Evolutionary conservation across 2,113 vertebrate genomes (phyloP), one percentile per base, ranked within the genome.

Genomic region (Ibidorhyncha struthersii): DNA sequence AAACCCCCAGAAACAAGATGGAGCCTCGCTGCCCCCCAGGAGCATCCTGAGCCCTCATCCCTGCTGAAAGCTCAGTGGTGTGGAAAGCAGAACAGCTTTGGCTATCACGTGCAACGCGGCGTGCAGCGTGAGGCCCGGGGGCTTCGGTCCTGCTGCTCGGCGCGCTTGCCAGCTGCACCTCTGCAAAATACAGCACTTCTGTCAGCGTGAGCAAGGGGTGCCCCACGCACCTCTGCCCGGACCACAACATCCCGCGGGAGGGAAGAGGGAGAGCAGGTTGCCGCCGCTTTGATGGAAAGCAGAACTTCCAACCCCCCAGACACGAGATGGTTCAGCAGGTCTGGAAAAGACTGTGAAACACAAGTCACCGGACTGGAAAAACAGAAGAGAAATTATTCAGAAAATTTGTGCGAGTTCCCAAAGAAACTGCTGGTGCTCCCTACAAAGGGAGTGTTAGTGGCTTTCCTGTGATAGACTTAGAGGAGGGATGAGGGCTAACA

Each of bases 191-290:
- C 90, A 91, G 93, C 22, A 34, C 72, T 77, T 91, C 47, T 58
- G 16, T 82, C 85, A 66, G 90, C 53, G 41, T 12, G 27, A 96
- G 86, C 49, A 36, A 86, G 53, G 61, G 65, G 21, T 36, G 41
- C 32, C n/a, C 43, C 17, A 1, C 4, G 1, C 15, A 9, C 22
- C 36, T 38, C 70, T 65, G 71, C 76, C 62, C 0, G 0, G 21
- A 61, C 6, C 26, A 38, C 36, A 74, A 23, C 9, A 5, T 61
- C 32, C 53, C 1, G 0, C 0, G 1, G 65, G 74, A 93, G 34
- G 50, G 23, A 49, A 67, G 36, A 74, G 55, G 47, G 71, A 73
- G 5, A 15, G 3, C 22, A 89, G 53, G 59, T 41, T 73, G 62
- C 45, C 0, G 2, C 12, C 3, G 5, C 47, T 78, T 43, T 13